Evolutionary conservation across 2,797 vertebrate species (phyloP), one percentile per base, ranked within the genome.

Genomic region (Euthynnus affinis): DNA sequence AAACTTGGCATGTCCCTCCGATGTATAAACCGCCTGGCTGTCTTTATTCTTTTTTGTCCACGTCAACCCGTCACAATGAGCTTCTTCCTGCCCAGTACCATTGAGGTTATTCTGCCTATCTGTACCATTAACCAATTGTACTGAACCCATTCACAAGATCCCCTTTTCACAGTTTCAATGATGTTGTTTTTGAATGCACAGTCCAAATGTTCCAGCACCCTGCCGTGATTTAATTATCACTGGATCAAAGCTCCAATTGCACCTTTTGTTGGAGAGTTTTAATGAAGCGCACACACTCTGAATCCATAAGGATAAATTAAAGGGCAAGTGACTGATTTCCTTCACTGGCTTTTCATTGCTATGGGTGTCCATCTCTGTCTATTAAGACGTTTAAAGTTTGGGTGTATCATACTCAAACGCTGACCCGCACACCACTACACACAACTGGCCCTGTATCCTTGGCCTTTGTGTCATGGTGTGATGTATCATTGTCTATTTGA

Each of bases 231-330:
- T 70, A 20, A 77, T 78, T 79, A 71, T 78, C 48, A 55, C 71
- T 65, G 22, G 48, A 73, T 80, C 40, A 78, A 62, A 76, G 72
- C 74, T 71, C 27, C 58, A 71, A 56, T 62, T 71, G 48, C 49
- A 65, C 32, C 37, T 32, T 56, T 60, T 34, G 49, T n/a, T 15
- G 5, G 25, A 51, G 53, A 65, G 56, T 79, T 67, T 58, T 63
- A 44, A 76, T 67, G 81, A 70, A 71, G 53, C 32, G 15, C 37
- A 75, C 12, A 53, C 32, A 69, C 22, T 22, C 37, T 55, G 49
- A 40, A 62, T 79, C 44, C 17, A 51, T 62, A 32, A 58, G 14
- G 62, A 51, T 65, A 62, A 34, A 49, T 68, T 71, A 63, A 82
- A 79, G 57, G 44, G 20, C 51, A 25, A 25, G 25, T 67, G 74